Evolutionary conservation across 2,797 vertebrate species (phyloP), one percentile per base, ranked within the genome.

Genomic region (Pterois miles): DNA sequence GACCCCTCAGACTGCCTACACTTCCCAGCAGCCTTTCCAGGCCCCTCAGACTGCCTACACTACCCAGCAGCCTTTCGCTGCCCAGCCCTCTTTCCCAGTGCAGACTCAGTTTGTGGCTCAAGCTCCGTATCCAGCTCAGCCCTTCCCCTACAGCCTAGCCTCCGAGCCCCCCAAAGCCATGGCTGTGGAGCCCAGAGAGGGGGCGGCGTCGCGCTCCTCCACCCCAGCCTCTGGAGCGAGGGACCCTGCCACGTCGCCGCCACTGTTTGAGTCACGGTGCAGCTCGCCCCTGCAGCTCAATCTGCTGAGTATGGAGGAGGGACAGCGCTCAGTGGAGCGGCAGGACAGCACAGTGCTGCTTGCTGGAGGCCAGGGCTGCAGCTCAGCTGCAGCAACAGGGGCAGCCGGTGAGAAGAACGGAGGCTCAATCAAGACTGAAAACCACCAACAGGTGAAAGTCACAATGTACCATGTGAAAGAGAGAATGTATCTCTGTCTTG

Each of bases 201-300:
- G 94, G 4, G 83, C 70, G 0, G 95, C 93, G 0, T 93, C 93
- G 0, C 90, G 92, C 12, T 95, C 95, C 58, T 96, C 95, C 60
- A 96, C 95, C 0, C 95, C 94, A 0, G 91, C 89, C 1, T 96
- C 96, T 0, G 91, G 87, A 6, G 91, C 90, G 0, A 86, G 84
- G 1, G 96, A 96, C 62, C 94, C 95, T 3, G 69, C 93, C 9
- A 95, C 97, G 0, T 92, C 94, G 0, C 96, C 96, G 0, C 96
- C 95, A 0, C 93, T 98, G 13, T 98, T 98, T 64, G 97, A 97
- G 84, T 99, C 98, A 0, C 95, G 96, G 1, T 97, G 97, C 90
- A 99, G 98, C 92, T 97, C 98, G 0, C 98, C 98, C 0, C 93
- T 99, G 71, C 97, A 98, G 86, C 95, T 98, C 63, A 98, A 99